These are phyloP conservation scores for Mus caroli DNA, from an alignment of 2,797 vertebrate species.

Conservation along the genomic window DNA sequence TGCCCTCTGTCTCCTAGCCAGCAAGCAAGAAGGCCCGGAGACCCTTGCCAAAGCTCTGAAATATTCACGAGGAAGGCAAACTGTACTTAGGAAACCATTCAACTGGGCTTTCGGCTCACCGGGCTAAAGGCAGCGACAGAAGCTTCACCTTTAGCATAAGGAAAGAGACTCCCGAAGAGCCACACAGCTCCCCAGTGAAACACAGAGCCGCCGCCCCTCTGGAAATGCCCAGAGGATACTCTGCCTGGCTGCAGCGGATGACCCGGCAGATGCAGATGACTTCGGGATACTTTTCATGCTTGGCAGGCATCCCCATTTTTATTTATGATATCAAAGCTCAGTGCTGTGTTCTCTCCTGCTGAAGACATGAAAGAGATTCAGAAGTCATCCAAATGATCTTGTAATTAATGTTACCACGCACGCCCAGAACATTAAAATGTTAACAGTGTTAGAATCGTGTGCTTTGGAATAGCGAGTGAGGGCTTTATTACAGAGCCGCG, in stretches of 20 bases:
- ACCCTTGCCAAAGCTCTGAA: constrained; percentile 85
- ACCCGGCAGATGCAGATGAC: constrained; percentile 92
- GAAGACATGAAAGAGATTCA: constrained; percentile 98
- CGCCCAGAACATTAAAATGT: constrained; percentile 99
- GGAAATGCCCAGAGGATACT: constrained; percentile 94
- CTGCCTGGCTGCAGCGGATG: constrained; percentile 93
- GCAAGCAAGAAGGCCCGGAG: constrained; percentile 65
- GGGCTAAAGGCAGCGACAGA: constrained; percentile 88
- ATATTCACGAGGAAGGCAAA: constrained; percentile 85
- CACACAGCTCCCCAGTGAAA: constrained; percentile 79
- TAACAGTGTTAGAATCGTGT: constrained; percentile 99
- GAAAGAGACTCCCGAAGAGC: constrained; percentile 75
- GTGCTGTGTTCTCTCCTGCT: constrained; percentile 97
- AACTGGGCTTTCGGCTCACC: constrained; percentile 85
- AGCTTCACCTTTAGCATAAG: constrained; percentile 75
- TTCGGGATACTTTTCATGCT: constrained; percentile 92
- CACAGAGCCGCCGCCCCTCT: constrained; percentile 88
- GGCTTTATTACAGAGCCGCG: constrained; percentile 98
- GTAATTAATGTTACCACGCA: constrained; percentile 99
- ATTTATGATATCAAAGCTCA: constrained; percentile 98
- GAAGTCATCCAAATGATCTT: constrained; percentile 97
- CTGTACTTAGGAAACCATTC: constrained; percentile 87
- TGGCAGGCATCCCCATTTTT: constrained; percentile 96
- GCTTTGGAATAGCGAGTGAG: constrained; percentile 99
- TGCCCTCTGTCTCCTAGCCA: constrained; percentile 33